phyloP scores from a whole-genome alignment of 2,797 vertebrate genomes.

The Philypnodon macrostomus region DNA sequence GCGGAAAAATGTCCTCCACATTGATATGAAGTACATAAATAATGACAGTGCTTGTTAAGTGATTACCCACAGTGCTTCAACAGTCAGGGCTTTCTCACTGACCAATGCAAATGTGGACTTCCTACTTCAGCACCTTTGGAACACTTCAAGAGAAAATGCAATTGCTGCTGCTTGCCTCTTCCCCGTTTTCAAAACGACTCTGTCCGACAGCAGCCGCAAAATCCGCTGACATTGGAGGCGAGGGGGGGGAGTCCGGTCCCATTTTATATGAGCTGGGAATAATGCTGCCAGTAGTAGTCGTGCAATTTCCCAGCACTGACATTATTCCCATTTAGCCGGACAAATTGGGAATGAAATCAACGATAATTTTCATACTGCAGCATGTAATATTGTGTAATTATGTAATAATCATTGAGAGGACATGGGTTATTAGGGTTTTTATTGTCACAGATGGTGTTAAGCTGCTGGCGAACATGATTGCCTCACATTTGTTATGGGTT shows the following conservation, averaged over 20 bases:
- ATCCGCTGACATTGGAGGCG: slow-evolving; percentile 42
- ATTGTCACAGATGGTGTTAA: slow-evolving; percentile 35
- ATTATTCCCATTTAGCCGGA: slow-evolving; percentile 16
- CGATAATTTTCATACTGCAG: slow-evolving; percentile 10
- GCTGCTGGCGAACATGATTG: slow-evolving; percentile 37
- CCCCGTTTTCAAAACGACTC: slow-evolving; percentile 26
- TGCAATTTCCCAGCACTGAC: slow-evolving; percentile 23
- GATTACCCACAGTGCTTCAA: slow-evolving; percentile 3
- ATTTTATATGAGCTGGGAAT: slow-evolving; percentile 38
- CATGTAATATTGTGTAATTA: slow-evolving; percentile 36
- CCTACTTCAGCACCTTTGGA: slow-evolving; percentile 5
- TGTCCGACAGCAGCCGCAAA: slow-evolving; percentile 23
- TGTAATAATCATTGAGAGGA: slow-evolving; percentile 22
- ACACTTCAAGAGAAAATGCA: slow-evolving; percentile 14
- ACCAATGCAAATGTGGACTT: neutral
- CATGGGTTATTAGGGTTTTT: slow-evolving; percentile 33
- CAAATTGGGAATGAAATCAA: slow-evolving; percentile 42
- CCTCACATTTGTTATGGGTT: slow-evolving; percentile 31
- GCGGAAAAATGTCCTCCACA: too few species aligned
- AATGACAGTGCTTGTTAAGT: neutral
- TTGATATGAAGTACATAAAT: neutral
- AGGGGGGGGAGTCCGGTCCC: slow-evolving; percentile 26
- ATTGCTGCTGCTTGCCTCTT: slow-evolving; percentile 22
- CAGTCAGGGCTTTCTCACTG: neutral
- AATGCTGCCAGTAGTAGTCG: neutral